Evolutionary conservation across 1,140 invertebrate species (phyloP).

Genomic region (Wasmannia auropunctata): DNA sequence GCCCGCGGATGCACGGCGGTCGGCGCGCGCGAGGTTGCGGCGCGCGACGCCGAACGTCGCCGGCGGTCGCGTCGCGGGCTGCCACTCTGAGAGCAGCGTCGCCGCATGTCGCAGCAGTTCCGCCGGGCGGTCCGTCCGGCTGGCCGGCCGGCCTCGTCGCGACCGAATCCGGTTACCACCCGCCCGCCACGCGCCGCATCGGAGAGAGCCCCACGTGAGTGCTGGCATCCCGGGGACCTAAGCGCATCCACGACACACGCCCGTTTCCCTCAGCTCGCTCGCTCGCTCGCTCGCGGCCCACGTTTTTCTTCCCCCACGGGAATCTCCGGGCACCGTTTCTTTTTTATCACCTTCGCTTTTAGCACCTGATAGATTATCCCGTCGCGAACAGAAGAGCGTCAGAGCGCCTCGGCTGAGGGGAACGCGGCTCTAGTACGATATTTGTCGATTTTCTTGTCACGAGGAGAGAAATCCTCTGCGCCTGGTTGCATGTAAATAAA

Average conservation of each 20-base stretch:
- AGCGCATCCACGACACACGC: background rate
- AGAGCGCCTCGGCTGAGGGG: background rate
- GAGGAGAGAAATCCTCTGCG: background rate
- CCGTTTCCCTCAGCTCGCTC: background rate
- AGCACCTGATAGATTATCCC: background rate
- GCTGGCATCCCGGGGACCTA: background rate
- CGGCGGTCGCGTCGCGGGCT: background rate
- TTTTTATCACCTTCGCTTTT: background rate
- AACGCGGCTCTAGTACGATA: background rate
- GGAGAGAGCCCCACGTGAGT: conserved; percentile 42
- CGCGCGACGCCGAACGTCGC: conserved; percentile 11
- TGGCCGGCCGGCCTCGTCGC: conserved; percentile 14
- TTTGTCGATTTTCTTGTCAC: background rate
- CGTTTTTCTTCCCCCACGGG: too few species aligned
- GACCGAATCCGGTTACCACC: background rate
- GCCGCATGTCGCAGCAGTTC: conserved; percentile 1
- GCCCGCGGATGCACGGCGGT: background rate
- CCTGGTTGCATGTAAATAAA: background rate
- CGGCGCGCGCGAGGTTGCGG: background rate
- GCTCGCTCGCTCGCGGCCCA: background rate
- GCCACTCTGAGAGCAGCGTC: background rate
- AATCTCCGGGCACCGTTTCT: background rate
- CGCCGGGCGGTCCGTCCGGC: conserved; percentile 10
- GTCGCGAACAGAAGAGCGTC: background rate
- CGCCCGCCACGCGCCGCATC: background rate